Evolutionary conservation across 2,113 vertebrate genomes (phyloP).

Genomic region (Albula glossodonta): DNA sequence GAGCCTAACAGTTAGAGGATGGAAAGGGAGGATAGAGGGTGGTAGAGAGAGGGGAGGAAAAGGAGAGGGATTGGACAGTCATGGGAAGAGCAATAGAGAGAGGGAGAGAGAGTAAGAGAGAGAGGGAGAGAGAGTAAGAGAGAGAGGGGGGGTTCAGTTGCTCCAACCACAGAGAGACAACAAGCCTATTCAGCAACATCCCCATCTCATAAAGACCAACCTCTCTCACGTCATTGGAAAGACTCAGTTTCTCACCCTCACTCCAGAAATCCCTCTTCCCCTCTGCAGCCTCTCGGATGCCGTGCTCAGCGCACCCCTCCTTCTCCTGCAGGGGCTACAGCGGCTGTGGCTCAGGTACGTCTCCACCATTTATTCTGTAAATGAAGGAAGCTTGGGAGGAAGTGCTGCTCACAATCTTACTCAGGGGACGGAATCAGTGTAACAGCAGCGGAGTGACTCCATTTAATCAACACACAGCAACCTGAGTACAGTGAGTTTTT

Average conservation of each 20-base stretch:
- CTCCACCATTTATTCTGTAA: neutral
- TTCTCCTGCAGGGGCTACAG: neutral
- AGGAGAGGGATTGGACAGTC: neutral
- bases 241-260: neutral
- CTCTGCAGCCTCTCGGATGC: conserved; percentile 13
- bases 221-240: neutral
- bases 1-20: neutral
- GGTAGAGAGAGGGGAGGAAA: conserved; percentile 14
- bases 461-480: neutral
- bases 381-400: neutral
- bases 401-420: neutral
- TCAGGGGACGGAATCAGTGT: neutral
- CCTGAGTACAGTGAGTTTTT: neutral
- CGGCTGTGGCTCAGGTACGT: conserved; percentile 20
- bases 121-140: neutral
- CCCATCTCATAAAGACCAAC: conserved; percentile 14
- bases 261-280: neutral
- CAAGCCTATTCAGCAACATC: conserved; percentile 29
- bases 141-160: conserved; percentile 45
- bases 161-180: conserved; percentile 32
- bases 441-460: neutral
- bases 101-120: neutral
- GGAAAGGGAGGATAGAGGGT: neutral
- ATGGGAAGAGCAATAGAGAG: conserved; percentile 26
- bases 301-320: neutral